phyloP scores from a whole-genome alignment of 2,888 invertebrate genomes.

The Alloscopus bannaensis region DNA sequence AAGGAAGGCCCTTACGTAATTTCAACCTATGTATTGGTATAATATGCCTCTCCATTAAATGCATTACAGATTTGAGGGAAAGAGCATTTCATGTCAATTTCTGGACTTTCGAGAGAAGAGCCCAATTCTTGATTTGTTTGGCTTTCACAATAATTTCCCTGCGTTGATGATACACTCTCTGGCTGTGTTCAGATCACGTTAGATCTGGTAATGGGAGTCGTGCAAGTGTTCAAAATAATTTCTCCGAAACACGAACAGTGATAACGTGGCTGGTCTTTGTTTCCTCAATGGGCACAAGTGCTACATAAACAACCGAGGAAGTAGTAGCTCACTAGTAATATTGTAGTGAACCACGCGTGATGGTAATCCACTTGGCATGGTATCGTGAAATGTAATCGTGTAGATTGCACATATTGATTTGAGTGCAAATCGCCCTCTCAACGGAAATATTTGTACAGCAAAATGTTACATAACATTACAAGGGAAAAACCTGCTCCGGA shows the following conservation, averaged over 20 bases:
- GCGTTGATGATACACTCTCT: too few relatives aligned
- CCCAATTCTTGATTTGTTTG: too few relatives aligned
- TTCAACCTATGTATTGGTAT: background rate
- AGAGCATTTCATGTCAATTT: constrained; percentile 38
- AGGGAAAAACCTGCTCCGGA: too few relatives aligned
- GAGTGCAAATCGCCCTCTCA: constrained; percentile 4
- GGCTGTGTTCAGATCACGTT: constrained; percentile 2
- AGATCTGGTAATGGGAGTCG: constrained; percentile 31
- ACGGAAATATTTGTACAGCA: too few relatives aligned
- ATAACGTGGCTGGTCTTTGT: too few relatives aligned
- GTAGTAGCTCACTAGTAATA: too few relatives aligned
- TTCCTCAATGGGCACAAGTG: too few relatives aligned
- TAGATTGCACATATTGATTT: constrained; percentile 32
- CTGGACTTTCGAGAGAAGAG: too few relatives aligned
- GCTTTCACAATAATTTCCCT: too few relatives aligned
- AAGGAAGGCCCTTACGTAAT: background rate
- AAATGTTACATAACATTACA: too few relatives aligned
- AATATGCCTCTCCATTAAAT: background rate
- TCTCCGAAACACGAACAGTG: constrained; percentile 40
- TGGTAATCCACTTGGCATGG: constrained; percentile 34
- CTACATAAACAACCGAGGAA: too few relatives aligned
- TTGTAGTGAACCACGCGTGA: constrained; percentile 33
- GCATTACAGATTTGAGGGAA: too few relatives aligned
- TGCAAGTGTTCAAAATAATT: constrained; percentile 41
- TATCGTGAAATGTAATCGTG: constrained; percentile 1